Conservation (phyloP, 2,888 invertebrate species). For the Perizoma affinitatum region DNA sequence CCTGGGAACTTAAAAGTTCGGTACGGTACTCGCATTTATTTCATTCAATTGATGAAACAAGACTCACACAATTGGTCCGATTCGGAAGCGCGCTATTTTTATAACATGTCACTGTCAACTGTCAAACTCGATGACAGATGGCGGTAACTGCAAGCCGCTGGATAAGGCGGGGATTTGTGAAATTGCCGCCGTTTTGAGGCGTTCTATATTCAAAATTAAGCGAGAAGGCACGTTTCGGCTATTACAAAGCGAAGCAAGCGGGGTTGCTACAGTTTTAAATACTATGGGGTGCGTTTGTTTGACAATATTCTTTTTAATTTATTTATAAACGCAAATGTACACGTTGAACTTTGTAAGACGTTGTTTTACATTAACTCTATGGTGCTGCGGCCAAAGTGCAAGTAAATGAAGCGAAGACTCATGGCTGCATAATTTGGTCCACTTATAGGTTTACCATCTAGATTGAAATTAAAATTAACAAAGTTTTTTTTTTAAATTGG, state of each 20-base stretch:
- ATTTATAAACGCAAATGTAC: constrained; percentile 23
- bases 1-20: constrained; percentile 13
- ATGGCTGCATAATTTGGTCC: too few species aligned
- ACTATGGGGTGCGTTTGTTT: constrained; percentile 45
- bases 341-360: constrained; percentile 5
- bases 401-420: too few species aligned
- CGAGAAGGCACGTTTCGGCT: constrained; percentile 59
- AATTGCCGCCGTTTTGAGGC: constrained; percentile 51
- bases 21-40: constrained; percentile 8
- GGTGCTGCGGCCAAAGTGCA: too few species aligned
- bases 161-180: constrained; percentile 56
- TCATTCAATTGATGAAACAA: constrained; percentile 14
- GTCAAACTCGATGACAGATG: constrained; percentile 80
- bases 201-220: constrained; percentile 60
- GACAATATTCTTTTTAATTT: constrained; percentile 45
- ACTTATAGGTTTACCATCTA: too few species aligned
- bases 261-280: constrained; percentile 47
- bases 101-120: constrained; percentile 71
- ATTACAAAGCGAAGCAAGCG: constrained; percentile 49
- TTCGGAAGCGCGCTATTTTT: constrained; percentile 62
- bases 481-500: too few species aligned
- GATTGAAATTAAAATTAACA: too few species aligned
- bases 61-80: constrained; percentile 27
- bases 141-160: constrained; percentile 62
- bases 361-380: neutral